These are phyloP conservation scores for Himalopsyche phryganea DNA, from an alignment of 1,140 invertebrate genomes.

Conservation along the genomic window DNA sequence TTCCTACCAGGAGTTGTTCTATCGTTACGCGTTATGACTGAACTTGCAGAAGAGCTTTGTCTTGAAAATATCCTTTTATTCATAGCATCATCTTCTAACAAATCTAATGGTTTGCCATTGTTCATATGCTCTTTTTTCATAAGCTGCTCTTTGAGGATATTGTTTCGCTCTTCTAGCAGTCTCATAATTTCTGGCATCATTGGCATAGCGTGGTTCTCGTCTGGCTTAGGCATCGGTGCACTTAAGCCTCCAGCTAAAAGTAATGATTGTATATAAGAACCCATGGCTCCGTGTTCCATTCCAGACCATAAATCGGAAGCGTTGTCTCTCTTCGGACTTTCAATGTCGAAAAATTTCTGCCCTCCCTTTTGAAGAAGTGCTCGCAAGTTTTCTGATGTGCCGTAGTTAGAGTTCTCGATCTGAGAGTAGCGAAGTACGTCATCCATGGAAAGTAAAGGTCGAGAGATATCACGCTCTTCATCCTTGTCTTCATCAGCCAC, in stretches of 20 bases:
- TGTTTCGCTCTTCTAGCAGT: conserved; percentile 42
- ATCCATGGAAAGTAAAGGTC: conserved; percentile 57
- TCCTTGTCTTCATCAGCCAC: conserved; percentile 65
- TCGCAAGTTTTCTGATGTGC: conserved; percentile 55
- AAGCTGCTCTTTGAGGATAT: conserved; percentile 38
- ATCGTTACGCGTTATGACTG: conserved; percentile 36
- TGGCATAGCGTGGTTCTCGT: conserved; percentile 30
- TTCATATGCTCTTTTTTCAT: conserved; percentile 39
- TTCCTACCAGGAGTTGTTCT: conserved; percentile 36
- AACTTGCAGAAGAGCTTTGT: conserved; percentile 42
- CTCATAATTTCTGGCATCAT: conserved; percentile 60
- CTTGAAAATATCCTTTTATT: conserved; percentile 36
- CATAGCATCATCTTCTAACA: conserved; percentile 41
- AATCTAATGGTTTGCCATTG: conserved; percentile 36
- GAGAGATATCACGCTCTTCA: conserved; percentile 58
- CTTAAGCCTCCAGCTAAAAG: conserved; percentile 34
- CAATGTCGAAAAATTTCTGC: conserved; percentile 30
- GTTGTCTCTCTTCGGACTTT: conserved; percentile 33
- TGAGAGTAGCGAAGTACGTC: conserved; percentile 59
- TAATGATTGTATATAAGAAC: conserved; percentile 51
- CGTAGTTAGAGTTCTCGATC: conserved; percentile 38
- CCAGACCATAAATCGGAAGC: conserved; percentile 52
- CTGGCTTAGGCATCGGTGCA: conserved; percentile 26
- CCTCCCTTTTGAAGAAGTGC: conserved; percentile 53
- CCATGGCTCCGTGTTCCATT: conserved; percentile 50